phyloP scores from a whole-genome alignment of 2,797 vertebrate genomes.

The Chiloscyllium punctatum region DNA sequence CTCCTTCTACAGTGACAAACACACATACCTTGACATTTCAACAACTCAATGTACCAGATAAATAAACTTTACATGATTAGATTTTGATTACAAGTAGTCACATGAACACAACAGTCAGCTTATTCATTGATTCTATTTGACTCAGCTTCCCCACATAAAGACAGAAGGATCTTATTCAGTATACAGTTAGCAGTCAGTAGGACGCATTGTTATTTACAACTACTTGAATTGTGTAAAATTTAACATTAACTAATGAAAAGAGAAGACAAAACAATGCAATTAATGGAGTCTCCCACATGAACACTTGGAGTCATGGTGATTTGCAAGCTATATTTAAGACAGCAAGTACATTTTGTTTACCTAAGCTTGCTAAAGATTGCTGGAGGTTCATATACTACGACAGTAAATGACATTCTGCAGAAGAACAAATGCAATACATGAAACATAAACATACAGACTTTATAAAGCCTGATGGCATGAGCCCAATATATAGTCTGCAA shows the following conservation, averaged over 20 bases:
- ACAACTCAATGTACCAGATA: not conserved
- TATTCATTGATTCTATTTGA: not conserved
- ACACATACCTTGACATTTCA: not conserved
- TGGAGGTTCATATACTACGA: not conserved
- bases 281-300: not conserved
- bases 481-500: not conserved
- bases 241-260: not conserved
- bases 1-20: not conserved
- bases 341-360: not conserved
- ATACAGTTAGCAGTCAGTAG: not conserved
- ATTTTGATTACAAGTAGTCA: not conserved
- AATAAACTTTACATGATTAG: not conserved
- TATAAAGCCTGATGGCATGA: not conserved
- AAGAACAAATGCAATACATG: not conserved
- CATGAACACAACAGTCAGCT: not conserved
- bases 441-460: not conserved
- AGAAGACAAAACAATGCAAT: not conserved
- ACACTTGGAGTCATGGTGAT: not conserved
- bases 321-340: not conserved
- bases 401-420: not conserved
- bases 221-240: not conserved
- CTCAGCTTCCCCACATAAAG: not conserved
- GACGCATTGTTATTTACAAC: not conserved
- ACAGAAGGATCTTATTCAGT: not conserved
- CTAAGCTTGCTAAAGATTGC: not conserved